Conservation (phyloP, 1,140 invertebrate genomes). For the Procambarus virginalis region DNA sequence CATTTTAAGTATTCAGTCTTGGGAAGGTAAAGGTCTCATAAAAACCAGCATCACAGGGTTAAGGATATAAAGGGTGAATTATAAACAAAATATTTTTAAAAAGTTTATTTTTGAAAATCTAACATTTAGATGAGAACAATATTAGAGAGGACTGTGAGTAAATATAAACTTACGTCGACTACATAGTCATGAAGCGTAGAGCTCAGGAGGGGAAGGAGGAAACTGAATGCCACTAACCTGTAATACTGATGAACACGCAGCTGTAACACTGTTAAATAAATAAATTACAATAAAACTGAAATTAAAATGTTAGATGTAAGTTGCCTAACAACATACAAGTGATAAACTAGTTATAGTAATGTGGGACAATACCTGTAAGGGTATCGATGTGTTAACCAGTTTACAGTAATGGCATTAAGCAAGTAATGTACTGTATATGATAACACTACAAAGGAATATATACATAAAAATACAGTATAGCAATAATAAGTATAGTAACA, state of each 20-base stretch:
- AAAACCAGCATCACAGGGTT: too few species aligned
- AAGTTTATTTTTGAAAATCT: conserved; percentile 25
- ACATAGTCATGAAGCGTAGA: conserved; percentile 12
- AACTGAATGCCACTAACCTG: neutral
- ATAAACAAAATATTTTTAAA: neutral
- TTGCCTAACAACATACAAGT: too few species aligned
- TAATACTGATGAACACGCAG: neutral
- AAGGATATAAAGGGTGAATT: neutral
- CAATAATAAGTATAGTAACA: neutral
- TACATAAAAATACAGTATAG: neutral
- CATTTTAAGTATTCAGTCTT: too few species aligned
- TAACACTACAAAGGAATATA: too few species aligned
- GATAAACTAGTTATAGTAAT: too few species aligned
- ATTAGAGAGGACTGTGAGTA: conserved; percentile 3
- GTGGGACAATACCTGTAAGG: too few species aligned
- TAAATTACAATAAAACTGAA: neutral
- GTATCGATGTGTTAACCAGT: too few species aligned
- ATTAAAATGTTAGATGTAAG: neutral
- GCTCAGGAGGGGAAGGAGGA: neutral
- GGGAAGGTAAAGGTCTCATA: too few species aligned
- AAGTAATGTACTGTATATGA: too few species aligned
- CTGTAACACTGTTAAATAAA: neutral
- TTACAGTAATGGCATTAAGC: too few species aligned
- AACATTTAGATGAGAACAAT: conserved; percentile 33
- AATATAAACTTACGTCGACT: conserved; percentile 16